Evolutionary conservation across 2,797 vertebrate genomes (phyloP), one percentile per base, ranked within the genome.

Genomic region (Xerus rutilus): DNA sequence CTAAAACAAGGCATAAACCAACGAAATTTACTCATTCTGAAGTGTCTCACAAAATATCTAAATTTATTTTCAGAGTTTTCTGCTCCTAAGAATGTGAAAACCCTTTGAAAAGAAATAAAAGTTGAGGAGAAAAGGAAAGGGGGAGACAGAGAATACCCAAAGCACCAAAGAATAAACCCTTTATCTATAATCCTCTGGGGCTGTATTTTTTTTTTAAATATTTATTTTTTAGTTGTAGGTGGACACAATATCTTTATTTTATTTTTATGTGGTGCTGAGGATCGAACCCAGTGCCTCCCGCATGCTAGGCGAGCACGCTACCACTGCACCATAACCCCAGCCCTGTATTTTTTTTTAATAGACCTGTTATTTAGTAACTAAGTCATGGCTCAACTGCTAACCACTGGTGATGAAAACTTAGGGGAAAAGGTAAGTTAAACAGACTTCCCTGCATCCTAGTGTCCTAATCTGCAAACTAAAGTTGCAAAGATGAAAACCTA

Each of bases 41-140:
- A 54, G 20, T 81, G 7, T 91, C 18, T 90, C 73, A 91, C 28
- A 86, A 72, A 73, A 84, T 87, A 84, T 85, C 17, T 79, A 93
- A 96, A 91, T 45, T 82, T 73, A 86, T 25, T 95, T 85, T 35
- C 15, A 64, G 28, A 47, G 21, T 92, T 96, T 95, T 86, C 62
- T 93, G 35, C n/a, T 88, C 23, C 39, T 62, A 20, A 87, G 10
- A 35, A 93, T 45, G 62, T 15, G n/a, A 4, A 92, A 95, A 83
- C 28, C 30, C 64, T 90, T 62, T 86, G 35, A 93, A 69, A 91
- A 92, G 17, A 10, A 78, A 45, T 32, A 77, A 93, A 65, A 13
- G 20, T n/a, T 62, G 70, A 84, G 14, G 47, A 5, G 9, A 30
- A 9, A 23, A 6, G 43, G 76, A 78, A 1, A 28, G 10, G 8